Percentiles rank a stretch among this genome's conserved stretches.
These are phyloP conservation scores for Drosophila helvetica DNA, from an alignment of 2,888 invertebrate species.

Conservation along the genomic window DNA sequence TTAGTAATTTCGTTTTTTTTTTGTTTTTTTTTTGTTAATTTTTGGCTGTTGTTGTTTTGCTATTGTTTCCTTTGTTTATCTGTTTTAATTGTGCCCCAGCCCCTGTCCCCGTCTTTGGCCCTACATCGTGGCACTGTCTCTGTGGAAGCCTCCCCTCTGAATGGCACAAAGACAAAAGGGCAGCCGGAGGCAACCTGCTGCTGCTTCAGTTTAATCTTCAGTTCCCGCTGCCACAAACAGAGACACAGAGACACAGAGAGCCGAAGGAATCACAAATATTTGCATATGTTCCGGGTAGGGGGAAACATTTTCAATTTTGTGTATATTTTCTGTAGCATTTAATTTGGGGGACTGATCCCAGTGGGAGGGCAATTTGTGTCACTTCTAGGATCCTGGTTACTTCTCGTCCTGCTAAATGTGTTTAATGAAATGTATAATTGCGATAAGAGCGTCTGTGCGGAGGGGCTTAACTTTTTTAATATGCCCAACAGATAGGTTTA, in stretches of 20 bases:
- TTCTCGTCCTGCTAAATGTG: constrained; percentile 16
- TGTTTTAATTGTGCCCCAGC: constrained; percentile 67
- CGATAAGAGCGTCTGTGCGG: constrained; percentile 43
- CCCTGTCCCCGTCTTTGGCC: not conserved
- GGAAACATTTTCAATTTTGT: constrained; percentile 45
- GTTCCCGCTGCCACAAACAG: constrained; percentile 24
- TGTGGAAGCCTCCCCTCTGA: not conserved
- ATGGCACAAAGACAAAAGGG: constrained; percentile 36
- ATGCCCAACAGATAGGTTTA: constrained; percentile 67
- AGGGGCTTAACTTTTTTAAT: constrained; percentile 64
- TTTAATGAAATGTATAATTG: constrained; percentile 58
- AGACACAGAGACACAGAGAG: not conserved
- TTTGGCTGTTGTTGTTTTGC: constrained; percentile 61
- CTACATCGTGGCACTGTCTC: no score
- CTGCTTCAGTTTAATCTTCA: constrained; percentile 16
- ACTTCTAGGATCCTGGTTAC: no score
- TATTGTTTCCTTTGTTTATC: constrained; percentile 74
- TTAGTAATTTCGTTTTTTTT: constrained; percentile 61
- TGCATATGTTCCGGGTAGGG: constrained; percentile 8
- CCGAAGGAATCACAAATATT: constrained; percentile 19
- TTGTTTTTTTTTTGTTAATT: constrained; percentile 52
- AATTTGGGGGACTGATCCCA: constrained; percentile 47
- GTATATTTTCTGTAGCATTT: constrained; percentile 52
- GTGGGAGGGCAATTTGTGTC: not conserved
- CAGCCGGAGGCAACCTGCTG: constrained; percentile 43